Percentiles rank a stretch among this genome's conserved stretches.
Evolutionary conservation across 2,888 invertebrate genomes (phyloP).

Genomic region (Drosophila rubida): DNA sequence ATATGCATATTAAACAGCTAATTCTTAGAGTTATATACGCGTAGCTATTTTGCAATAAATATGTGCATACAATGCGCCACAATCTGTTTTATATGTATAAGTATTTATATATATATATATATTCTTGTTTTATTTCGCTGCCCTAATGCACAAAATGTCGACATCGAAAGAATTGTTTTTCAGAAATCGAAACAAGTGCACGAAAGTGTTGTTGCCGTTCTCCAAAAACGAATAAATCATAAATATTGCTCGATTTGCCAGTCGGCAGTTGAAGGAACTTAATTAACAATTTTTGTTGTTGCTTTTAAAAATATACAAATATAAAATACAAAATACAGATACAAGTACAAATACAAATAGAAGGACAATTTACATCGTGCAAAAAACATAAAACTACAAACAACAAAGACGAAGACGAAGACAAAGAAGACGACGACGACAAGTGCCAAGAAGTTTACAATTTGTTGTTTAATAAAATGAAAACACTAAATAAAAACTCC

Average conservation of each 20-base stretch:
- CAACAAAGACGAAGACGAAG: constrained; percentile 25
- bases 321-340: constrained; percentile 44
- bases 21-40: constrained; percentile 59
- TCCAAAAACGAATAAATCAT: constrained; percentile 46
- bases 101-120: constrained; percentile 24
- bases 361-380: constrained; percentile 46
- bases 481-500: constrained; percentile 25
- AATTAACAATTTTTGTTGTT: constrained; percentile 55
- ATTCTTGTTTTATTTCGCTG: constrained; percentile 48
- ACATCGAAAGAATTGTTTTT: constrained; percentile 42
- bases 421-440: constrained; percentile 46
- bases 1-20: constrained; percentile 68
- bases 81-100: constrained; percentile 51
- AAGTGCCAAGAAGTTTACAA: constrained; percentile 58
- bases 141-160: constrained; percentile 61
- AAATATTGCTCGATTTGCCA: constrained; percentile 70
- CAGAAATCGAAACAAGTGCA: constrained; percentile 48
- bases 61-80: constrained; percentile 67
- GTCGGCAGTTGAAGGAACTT: constrained; percentile 69
- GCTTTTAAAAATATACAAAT: constrained; percentile 29
- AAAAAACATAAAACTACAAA: constrained; percentile 25
- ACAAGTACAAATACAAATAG: constrained; percentile 20
- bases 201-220: constrained; percentile 27
- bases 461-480: constrained; percentile 41
- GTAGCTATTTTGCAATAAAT: constrained; percentile 73